Conservation (phyloP, 2,797 vertebrate genomes). For the Malurus splendens region DNA sequence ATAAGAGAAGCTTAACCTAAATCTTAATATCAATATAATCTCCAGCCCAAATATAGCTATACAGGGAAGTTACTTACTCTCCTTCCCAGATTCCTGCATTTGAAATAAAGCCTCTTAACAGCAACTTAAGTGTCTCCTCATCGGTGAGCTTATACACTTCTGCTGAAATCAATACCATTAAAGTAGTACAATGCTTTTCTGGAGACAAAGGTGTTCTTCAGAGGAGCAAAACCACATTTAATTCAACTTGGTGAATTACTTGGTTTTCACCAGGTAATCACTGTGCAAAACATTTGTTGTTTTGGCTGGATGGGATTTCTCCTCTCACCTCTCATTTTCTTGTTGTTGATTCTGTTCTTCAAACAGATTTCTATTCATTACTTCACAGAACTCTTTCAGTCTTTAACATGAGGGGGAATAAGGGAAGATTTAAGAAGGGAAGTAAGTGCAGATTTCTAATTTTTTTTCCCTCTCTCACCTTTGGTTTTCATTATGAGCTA, state of each 20-base stretch:
- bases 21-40: not conserved
- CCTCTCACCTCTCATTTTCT: not conserved
- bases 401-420: not conserved
- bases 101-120: constrained; percentile 8
- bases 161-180: constrained; percentile 7
- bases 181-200: not conserved
- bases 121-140: not conserved
- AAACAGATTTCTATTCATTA: not conserved
- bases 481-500: not conserved
- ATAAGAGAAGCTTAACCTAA: not conserved
- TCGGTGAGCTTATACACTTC: not conserved
- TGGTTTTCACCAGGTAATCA: not conserved
- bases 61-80: not conserved
- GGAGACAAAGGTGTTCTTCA: not conserved
- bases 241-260: not conserved
- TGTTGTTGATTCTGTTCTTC: not conserved
- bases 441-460: not conserved
- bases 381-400: not conserved
- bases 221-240: not conserved
- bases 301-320: not conserved
- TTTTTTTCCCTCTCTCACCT: not conserved
- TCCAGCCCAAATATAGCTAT: not conserved
- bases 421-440: not conserved
- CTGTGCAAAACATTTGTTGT: not conserved
- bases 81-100: not conserved